Evolutionary conservation across 2,797 vertebrate species (phyloP), one percentile per base, ranked within the genome.

Genomic region (Trematomus bernacchii): DNA sequence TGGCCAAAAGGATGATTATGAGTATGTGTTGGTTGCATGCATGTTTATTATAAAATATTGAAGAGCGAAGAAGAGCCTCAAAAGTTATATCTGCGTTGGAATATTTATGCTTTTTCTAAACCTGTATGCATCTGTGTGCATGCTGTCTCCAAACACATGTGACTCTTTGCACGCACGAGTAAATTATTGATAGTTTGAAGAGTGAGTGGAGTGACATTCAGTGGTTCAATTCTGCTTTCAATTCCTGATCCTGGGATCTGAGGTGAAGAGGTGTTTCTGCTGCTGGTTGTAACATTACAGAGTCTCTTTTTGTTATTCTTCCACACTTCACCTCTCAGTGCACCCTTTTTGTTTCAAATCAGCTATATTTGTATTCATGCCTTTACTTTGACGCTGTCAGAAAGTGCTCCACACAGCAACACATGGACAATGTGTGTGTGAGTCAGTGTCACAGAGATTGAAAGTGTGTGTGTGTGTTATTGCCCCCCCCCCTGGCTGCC

Each of bases 181-280:
- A 27, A 88, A 89, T 90, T 64, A 89, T 89, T 89, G 58, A 90
- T 85, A n/a, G 33, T 58, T 60, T 43, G 27, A 18, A 66, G 51
- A 57, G 11, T 53, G 65, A 60, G 58, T 67, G 54, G 76, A 82
- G 33, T 37, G 33, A 37, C 33, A 64, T 78, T 42, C 27, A 67
- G 44, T 27, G 27, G 27, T 73, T 90, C 63, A 79, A 71, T 88
- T 82, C 77, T 79, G 55, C 19, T 73, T 76, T 83, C 6, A 23
- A 11, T 30, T 71, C n/a, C 63, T 19, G 37, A 52, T 74, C 43
- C 55, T 60, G 27, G 40, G 51, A 70, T 27, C 10, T 54, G n/a
- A 44, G 52, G 46, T 55, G 37, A 47, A 27, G 6, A 68, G 27
- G 52, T 10, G 44, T 53, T 18, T 53, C 54, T 43, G 12, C 40